Conservation (phyloP, 2,797 vertebrate species). For the Astyanax mexicanus region DNA sequence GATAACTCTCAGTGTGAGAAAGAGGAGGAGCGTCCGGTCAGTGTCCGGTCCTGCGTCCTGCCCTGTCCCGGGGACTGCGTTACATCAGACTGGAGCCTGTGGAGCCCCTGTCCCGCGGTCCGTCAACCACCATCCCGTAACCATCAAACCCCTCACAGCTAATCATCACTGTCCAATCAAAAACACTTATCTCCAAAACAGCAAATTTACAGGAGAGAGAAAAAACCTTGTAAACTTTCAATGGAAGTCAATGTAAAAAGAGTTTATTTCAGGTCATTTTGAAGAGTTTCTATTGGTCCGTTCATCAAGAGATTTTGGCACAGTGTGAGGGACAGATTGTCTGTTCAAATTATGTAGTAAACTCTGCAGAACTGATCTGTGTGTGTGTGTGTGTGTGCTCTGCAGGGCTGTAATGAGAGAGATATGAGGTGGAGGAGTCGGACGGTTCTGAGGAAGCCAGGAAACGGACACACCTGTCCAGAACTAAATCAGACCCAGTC, state of each 20-base stretch:
- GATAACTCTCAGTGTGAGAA: conserved; percentile 71
- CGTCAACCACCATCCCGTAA: conserved; percentile 48
- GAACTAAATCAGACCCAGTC: conserved; percentile 78
- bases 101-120: conserved; percentile 85
- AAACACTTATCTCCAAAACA: too few relatives aligned
- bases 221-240: too few relatives aligned
- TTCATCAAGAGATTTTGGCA: too few relatives aligned
- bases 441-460: conserved; percentile 75
- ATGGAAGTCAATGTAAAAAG: too few relatives aligned
- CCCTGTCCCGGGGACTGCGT: conserved; percentile 84
- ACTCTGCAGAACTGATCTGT: not conserved
- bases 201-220: too few relatives aligned
- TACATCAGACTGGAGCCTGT: conserved; percentile 85
- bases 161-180: too few relatives aligned
- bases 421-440: conserved; percentile 76
- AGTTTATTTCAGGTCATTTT: too few relatives aligned
- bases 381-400: conserved; percentile 28
- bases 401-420: conserved; percentile 79
- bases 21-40: conserved; percentile 70
- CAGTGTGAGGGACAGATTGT: too few relatives aligned
- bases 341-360: too few relatives aligned
- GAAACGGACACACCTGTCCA: conserved; percentile 74
- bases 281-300: too few relatives aligned
- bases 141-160: too few relatives aligned
- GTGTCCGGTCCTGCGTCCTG: conserved; percentile 74